These are phyloP conservation scores for Augochlorella aurata DNA, from an alignment of 2,888 invertebrate species.

Conservation along the genomic window DNA sequence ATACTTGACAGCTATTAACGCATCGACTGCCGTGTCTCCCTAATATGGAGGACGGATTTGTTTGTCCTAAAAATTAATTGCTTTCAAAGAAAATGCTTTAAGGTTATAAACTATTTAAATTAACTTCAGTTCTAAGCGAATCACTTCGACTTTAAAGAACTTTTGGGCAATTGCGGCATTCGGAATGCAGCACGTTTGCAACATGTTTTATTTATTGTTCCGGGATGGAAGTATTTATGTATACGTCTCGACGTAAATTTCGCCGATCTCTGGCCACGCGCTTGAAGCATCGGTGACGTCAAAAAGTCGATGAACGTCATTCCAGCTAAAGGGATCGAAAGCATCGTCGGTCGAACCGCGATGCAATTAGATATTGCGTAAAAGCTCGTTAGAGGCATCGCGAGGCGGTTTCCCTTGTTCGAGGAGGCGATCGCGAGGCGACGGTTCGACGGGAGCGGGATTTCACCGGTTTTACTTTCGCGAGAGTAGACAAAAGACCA, in stretches of 20 bases:
- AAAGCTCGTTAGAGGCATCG: neutral
- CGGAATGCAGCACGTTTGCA: too few species aligned
- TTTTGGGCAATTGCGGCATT: too few species aligned
- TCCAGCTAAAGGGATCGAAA: neutral
- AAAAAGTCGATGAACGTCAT: neutral
- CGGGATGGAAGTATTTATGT: too few species aligned
- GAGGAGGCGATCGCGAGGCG: slow-evolving; percentile 1
- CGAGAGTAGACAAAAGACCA: neutral
- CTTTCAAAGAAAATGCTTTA: too few species aligned
- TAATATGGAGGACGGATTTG: too few species aligned
- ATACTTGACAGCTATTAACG: neutral
- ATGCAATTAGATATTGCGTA: neutral
- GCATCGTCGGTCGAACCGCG: neutral
- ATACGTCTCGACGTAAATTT: neutral
- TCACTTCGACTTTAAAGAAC: too few species aligned
- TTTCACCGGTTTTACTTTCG: slow-evolving; percentile 37
- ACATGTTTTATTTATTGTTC: too few species aligned
- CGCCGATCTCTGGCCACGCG: neutral
- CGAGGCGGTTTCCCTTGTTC: neutral
- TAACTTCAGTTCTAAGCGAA: too few species aligned
- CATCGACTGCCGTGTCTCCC: neutral
- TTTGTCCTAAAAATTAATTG: too few species aligned
- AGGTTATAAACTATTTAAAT: too few species aligned
- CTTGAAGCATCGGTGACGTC: neutral
- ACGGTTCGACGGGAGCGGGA: slow-evolving; percentile 12